Evolutionary conservation across 2,797 vertebrate genomes (phyloP).

Genomic region (Micromesistius poutassou): DNA sequence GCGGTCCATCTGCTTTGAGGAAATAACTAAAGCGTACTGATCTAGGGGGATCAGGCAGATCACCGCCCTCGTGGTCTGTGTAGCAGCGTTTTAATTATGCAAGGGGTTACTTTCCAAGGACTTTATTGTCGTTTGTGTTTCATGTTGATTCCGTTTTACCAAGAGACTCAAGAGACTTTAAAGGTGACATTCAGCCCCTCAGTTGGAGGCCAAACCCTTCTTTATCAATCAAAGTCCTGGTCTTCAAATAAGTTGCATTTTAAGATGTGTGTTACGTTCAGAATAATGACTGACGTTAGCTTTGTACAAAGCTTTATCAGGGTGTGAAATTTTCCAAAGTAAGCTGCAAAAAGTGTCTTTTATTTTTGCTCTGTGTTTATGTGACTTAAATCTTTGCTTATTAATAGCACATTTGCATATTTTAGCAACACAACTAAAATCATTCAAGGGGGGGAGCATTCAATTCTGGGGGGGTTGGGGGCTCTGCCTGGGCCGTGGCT

Average conservation of each 20-base stretch:
- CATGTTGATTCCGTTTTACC: neutral
- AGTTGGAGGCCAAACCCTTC: neutral
- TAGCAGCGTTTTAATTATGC: neutral
- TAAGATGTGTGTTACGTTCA: neutral
- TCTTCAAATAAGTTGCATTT: neutral
- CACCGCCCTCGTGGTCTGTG: neutral
- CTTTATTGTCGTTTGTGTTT: neutral
- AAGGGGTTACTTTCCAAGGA: neutral
- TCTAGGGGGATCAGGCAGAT: neutral
- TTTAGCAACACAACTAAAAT: neutral
- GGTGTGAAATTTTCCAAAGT: neutral
- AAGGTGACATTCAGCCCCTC: neutral
- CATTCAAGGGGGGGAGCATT: too few species aligned
- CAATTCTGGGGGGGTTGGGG: too few species aligned
- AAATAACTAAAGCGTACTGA: conserved; percentile 58
- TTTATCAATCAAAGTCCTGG: neutral
- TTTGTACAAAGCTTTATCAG: neutral
- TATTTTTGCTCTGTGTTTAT: conserved; percentile 11
- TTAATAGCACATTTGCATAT: neutral
- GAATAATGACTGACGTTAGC: neutral
- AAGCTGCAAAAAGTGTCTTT: conserved; percentile 2
- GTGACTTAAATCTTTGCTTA: conserved; percentile 25
- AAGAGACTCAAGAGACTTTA: neutral
- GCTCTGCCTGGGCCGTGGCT: too few species aligned
- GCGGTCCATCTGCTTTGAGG: conserved; percentile 32